phyloP scores from a whole-genome alignment of 2,888 invertebrate species.

The Cremastinae sp. region DNA sequence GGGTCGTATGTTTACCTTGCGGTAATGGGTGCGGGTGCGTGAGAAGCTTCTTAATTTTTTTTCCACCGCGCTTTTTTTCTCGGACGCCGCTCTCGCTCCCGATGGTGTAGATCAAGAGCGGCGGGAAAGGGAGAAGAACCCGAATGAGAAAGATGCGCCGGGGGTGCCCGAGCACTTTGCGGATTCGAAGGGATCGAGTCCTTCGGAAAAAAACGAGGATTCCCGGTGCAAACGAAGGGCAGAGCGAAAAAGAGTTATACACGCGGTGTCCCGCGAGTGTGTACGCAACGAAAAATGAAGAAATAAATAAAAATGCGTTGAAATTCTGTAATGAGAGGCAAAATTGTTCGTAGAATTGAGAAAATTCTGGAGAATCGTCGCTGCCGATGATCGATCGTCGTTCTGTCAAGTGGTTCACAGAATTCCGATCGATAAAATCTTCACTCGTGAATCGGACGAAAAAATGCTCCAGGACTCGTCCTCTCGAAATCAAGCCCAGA shows the following conservation, averaged over 20 bases:
- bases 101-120: slow-evolving; percentile 41
- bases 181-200: slow-evolving; percentile 60
- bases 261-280: slow-evolving; percentile 11
- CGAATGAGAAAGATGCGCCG: slow-evolving; percentile 25
- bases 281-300: too few species aligned
- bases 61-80: slow-evolving; percentile 37
- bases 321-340: too few species aligned
- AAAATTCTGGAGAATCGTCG: too few species aligned
- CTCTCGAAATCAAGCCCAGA: too few species aligned
- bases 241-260: slow-evolving; percentile 50
- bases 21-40: slow-evolving; percentile 67
- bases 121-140: slow-evolving; percentile 28
- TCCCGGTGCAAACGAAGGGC: slow-evolving; percentile 29
- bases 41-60: slow-evolving; percentile 74
- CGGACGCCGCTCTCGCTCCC: slow-evolving; percentile 20
- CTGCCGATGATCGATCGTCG: too few species aligned
- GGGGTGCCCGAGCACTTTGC: slow-evolving; percentile 59
- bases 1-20: slow-evolving; percentile 69
- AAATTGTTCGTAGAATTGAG: too few species aligned
- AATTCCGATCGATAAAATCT: too few species aligned
- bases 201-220: slow-evolving; percentile 22
- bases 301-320: too few species aligned
- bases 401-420: too few species aligned
- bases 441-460: too few species aligned
- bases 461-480: too few species aligned